Conservation (phyloP, 2,888 invertebrate genomes). For the Hemithea aestivaria region DNA sequence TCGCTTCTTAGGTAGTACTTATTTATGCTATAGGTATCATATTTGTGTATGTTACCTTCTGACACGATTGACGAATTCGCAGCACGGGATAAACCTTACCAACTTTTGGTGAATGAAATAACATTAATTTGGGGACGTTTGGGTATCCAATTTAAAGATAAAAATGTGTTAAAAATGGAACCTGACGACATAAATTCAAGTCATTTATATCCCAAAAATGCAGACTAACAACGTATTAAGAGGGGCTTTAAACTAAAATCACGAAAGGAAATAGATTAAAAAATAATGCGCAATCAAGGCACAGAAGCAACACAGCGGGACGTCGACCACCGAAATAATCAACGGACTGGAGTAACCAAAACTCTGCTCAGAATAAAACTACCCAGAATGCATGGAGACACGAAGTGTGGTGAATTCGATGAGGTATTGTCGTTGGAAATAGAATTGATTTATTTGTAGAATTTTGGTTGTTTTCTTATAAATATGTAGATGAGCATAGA, state of each 20-base stretch:
- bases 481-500: too few species aligned
- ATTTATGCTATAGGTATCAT: too few species aligned
- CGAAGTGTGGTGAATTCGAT: constrained; percentile 41
- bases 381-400: constrained; percentile 40
- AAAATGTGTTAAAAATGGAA: not conserved
- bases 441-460: too few species aligned
- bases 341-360: constrained; percentile 64
- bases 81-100: too few species aligned
- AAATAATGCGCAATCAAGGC: constrained; percentile 59
- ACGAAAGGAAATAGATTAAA: constrained; percentile 33
- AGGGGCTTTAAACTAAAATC: constrained; percentile 12
- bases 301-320: constrained; percentile 63
- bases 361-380: constrained; percentile 27
- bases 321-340: constrained; percentile 70
- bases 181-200: constrained; percentile 4
- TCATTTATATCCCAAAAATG: constrained; percentile 15
- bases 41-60: too few species aligned
- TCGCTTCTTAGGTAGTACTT: too few species aligned
- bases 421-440: too few species aligned
- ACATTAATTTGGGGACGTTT: too few species aligned
- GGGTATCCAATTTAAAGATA: constrained; percentile 1
- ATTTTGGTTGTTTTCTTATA: too few species aligned
- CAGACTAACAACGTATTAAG: constrained; percentile 24
- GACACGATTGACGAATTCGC: too few species aligned
- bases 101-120: too few species aligned